Base-by-base conservation (phyloP, 2,113 vertebrate genomes). In the Lates calcarifer region DNA sequence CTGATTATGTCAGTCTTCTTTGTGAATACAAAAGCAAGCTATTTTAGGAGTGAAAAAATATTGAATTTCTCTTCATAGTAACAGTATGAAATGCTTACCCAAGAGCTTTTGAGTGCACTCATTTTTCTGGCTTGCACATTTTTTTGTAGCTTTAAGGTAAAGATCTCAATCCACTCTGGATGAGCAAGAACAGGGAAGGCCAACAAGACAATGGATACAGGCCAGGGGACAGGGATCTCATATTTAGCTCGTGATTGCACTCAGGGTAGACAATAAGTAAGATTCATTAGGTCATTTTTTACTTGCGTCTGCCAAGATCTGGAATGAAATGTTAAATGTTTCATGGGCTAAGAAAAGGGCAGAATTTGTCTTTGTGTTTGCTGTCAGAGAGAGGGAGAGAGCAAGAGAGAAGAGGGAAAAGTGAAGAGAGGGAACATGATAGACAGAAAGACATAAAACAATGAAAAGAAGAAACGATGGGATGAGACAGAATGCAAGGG, bases 241-340 rank as follows among this genome's bases (percentile, higher is more conserved):
- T 94, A 91, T 94, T 93, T 92, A 96, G 96, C 95, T 96, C 94
- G 92, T 95, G 96, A 96, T 96, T 94, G 92, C 94, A 96, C 96
- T 97, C 95, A 92, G 94, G 94, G 86, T 94, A 96, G 96, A 98
- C 97, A 98, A 98, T 97, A 97, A 97, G 97, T 93, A 95, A 97
- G 96, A 99, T 98, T 98, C 96, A 99, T 98, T 98, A 96, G 96
- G 95, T 95, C 96, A 98, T 99, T 97, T 98, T 96, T 99, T 97
- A 98, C 96, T 96, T 95, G 96, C 96, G 96, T 97, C 96, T 97
- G 96, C 96, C 96, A 97, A 95, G 95, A 97, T 96, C 96, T 95
- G 96, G 96, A 98, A 99, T 99, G 96, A 99, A 99, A 99, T 99
- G 96, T 96, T 99, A 97, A 99, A 99, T 99, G 97, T 99, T 99